Conservation (phyloP, 35 echinoderm and acorn worm species). For the Eucidaris tribuloides region DNA sequence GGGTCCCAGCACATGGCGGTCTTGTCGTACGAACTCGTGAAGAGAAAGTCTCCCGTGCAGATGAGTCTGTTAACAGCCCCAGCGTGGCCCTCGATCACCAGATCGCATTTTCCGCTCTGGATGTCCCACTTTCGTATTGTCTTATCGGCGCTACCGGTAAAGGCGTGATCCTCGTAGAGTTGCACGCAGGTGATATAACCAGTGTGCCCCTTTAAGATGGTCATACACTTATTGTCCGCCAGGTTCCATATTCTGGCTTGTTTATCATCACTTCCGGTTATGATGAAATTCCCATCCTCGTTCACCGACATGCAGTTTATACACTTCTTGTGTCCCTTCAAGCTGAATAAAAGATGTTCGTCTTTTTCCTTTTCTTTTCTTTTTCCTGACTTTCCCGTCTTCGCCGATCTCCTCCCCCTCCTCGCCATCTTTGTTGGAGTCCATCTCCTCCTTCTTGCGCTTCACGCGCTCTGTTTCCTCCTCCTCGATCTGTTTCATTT, state of each 20-base stretch:
- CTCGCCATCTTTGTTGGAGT: conserved; percentile 28
- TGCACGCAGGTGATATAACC: conserved; percentile 86
- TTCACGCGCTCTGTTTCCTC: conserved; percentile 67
- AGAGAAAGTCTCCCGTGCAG: conserved; percentile 95
- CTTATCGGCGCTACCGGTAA: conserved; percentile 83
- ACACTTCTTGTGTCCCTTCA: conserved; percentile 75
- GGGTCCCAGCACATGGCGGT: conserved; percentile 99
- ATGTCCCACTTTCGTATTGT: conserved; percentile 85
- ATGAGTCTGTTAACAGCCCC: conserved; percentile 87
- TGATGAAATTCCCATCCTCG: conserved; percentile 70
- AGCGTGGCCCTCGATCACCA: conserved; percentile 81
- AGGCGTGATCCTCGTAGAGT: conserved; percentile 72
- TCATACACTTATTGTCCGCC: not conserved
- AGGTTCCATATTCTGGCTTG: conserved; percentile 75
- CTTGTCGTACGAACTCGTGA: conserved; percentile 95
- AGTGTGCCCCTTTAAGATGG: conserved; percentile 73
- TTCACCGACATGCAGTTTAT: conserved; percentile 93
- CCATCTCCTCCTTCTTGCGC: conserved; percentile 46
- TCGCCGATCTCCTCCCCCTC: conserved; percentile 5
- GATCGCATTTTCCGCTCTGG: conserved; percentile 52
- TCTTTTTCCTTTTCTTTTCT: conserved; percentile 68
- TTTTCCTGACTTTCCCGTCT: conserved; percentile 63
- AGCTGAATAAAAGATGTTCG: conserved; percentile 46
- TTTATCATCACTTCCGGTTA: conserved; percentile 91
- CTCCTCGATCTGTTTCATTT: conserved; percentile 64